Base-by-base conservation (phyloP, 2,113 vertebrate species). In the Phyllostomus discolor region DNA sequence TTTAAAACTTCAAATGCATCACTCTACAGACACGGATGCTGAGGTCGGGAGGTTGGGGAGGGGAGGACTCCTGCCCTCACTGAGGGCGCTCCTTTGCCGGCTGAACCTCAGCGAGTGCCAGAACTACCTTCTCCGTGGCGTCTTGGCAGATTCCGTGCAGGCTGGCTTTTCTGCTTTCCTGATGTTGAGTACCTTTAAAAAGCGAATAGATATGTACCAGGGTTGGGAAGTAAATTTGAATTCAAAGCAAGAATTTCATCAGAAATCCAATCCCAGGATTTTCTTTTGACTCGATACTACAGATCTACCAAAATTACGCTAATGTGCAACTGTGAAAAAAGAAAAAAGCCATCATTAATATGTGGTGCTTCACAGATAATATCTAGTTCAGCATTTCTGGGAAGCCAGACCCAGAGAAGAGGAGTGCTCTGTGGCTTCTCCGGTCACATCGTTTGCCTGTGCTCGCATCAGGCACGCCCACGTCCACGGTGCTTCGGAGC, bases 231-330 rank as follows among this genome's bases (percentile, higher is more conserved):
- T n/a, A 75, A 50, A 78, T 96, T 93, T 96, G 70, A 83, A 96
- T 97, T 96, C 85, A 82, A 35, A 91, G 88, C 66, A 90, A 95
- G 93, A 94, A 91, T 95, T 95, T 96, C 91, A 91, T 94, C 69
- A 94, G 82, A 57, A 97, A 97, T 95, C 79, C 91, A 90, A 84
- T 94, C 79, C 78, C 54, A 80, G 35, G 81, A 62, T 91, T 96
- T 97, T 91, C 88, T 94, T 67, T 86, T n/a, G 82, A 84, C 54
- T 94, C 31, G 69, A 90, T 43, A 92, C 81, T 93, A 86, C 41
- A 95, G 50, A 93, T 35, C 69, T 91, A 64, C 33, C 78, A 89
- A 95, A 91, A 91, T 96, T 46, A 86, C 85, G 69, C 92, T 69
- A 72, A 88, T 52, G 86, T 64, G 83, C 82, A 67, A 91, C 93